phyloP scores from a whole-genome alignment of 1,140 invertebrate species.

The Rhynchophorus ferrugineus region DNA sequence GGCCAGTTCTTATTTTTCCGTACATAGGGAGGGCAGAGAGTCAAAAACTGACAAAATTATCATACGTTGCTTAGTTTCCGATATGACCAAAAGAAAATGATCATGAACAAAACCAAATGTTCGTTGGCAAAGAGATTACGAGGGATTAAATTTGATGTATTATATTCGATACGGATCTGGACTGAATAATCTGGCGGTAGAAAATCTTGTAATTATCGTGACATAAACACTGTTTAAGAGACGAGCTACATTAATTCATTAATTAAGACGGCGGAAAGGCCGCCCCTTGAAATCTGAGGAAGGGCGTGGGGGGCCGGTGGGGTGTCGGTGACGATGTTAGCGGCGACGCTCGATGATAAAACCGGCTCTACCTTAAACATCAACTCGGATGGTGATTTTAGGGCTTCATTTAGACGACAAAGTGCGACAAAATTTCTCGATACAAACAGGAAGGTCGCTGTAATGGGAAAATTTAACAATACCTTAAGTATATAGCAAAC shows the following conservation, averaged over 20 bases:
- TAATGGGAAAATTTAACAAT: no score
- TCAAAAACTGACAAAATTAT: no score
- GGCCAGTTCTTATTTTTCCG: no score
- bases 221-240: constrained; percentile 43
- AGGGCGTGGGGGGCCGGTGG: background rate
- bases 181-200: constrained; percentile 33
- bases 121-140: no score
- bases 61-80: background rate
- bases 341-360: background rate
- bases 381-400: background rate
- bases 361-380: background rate
- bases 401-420: background rate
- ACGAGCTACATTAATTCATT: constrained; percentile 43
- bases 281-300: constrained; percentile 1
- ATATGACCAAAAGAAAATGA: background rate
- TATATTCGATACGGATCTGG: no score
- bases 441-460: no score
- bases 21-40: no score
- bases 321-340: no score
- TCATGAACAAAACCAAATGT: background rate
- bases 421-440: no score
- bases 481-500: no score
- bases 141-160: no score
- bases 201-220: constrained; percentile 41
- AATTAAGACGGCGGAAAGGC: constrained; percentile 39